Conservation (phyloP, 2,113 vertebrate genomes). For the Caloenas nicobarica region DNA sequence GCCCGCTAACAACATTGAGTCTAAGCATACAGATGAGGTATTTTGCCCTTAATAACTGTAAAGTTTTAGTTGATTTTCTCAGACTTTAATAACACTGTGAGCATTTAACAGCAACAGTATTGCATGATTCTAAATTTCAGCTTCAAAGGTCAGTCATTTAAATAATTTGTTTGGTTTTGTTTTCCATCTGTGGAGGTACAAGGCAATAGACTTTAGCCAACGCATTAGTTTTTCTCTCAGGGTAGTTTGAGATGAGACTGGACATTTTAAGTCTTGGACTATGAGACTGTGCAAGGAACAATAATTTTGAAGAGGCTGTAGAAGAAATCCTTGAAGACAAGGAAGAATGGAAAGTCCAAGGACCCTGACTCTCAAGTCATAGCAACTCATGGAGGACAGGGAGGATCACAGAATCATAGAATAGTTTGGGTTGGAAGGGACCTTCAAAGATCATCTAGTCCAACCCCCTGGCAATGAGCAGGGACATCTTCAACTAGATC, state of each 20-base stretch:
- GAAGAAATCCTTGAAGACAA: not conserved
- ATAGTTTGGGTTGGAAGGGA: too few relatives aligned
- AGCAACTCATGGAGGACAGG: not conserved
- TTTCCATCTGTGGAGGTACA: not conserved
- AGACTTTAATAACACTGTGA: not conserved
- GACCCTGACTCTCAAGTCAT: not conserved
- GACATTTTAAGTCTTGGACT: not conserved
- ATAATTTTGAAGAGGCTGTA: not conserved
- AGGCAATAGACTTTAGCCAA: not conserved
- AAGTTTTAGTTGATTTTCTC: not conserved
- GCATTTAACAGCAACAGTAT: not conserved
- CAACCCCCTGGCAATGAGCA: too few relatives aligned
- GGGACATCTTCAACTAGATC: too few relatives aligned
- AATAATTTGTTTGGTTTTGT: not conserved
- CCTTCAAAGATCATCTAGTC: too few relatives aligned
- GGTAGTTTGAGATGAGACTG: not conserved
- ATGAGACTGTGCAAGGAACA: not conserved
- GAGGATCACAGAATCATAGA: not conserved
- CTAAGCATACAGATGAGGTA: not conserved
- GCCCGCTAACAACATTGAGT: not conserved
- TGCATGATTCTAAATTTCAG: not conserved
- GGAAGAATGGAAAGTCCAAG: not conserved
- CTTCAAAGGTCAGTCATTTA: not conserved
- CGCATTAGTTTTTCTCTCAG: not conserved
- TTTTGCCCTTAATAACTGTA: not conserved